Evolutionary conservation across 2,888 invertebrate species (phyloP).

Genomic region (Eilema sororculum): DNA sequence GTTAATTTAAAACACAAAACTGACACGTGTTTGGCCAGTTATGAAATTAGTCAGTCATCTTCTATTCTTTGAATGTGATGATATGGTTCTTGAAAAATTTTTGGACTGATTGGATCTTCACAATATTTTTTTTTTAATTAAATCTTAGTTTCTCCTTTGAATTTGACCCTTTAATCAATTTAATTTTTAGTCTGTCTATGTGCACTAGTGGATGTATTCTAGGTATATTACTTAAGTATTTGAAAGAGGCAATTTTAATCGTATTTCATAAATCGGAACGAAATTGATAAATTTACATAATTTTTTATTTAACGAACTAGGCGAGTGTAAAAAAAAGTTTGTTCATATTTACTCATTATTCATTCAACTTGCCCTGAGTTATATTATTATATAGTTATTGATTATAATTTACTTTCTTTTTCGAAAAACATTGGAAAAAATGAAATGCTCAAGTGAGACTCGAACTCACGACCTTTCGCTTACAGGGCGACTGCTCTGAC

Average conservation of each 20-base stretch:
- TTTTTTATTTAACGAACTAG: background rate
- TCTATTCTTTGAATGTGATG: background rate
- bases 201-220: background rate
- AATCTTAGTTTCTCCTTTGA: too few relatives aligned
- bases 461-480: too few relatives aligned
- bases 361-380: too few relatives aligned
- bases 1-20: conserved; percentile 31
- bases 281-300: background rate
- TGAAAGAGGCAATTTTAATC: background rate
- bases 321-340: background rate
- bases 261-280: background rate
- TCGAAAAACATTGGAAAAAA: too few relatives aligned
- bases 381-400: too few relatives aligned
- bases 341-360: background rate
- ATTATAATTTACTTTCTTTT: too few relatives aligned
- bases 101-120: background rate
- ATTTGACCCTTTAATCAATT: too few relatives aligned
- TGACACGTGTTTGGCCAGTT: conserved; percentile 11
- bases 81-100: background rate
- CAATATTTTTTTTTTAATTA: background rate
- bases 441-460: too few relatives aligned
- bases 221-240: background rate
- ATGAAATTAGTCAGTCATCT: conserved; percentile 12
- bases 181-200: background rate
- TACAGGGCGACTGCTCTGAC: too few relatives aligned